A percentile compares a stretch with the other conserved stretches of the same genome.
These are phyloP conservation scores for Apogon hyalosoma DNA, from an alignment of 2,797 vertebrate species.

Conservation along the genomic window DNA sequence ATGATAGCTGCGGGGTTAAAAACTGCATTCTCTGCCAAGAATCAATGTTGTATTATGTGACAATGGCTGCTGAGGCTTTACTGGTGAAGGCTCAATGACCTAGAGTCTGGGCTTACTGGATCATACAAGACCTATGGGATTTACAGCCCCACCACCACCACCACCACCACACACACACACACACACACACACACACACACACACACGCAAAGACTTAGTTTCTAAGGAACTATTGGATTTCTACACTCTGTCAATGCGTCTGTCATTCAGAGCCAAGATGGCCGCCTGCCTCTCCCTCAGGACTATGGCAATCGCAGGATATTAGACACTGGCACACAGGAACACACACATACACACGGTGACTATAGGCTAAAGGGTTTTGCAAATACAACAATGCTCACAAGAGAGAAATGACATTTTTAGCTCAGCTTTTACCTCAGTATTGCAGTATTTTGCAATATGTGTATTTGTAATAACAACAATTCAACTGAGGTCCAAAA, in stretches of 20 bases:
- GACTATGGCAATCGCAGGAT: conserved; percentile 11
- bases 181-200: conserved; percentile 12
- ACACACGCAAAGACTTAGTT: conserved; percentile 9
- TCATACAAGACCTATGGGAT: conserved; percentile 58
- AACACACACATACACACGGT: background rate
- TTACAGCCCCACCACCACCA: no score
- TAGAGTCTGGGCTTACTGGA: conserved; percentile 65
- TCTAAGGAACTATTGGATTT: conserved; percentile 62
- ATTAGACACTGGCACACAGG: conserved; percentile 7
- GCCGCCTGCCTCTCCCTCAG: conserved; percentile 38
- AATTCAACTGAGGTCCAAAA: no score
- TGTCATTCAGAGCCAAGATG: conserved; percentile 52
- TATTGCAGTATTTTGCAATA: no score
- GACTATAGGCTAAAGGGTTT: background rate
- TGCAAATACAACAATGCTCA: background rate
- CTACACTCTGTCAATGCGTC: conserved; percentile 39
- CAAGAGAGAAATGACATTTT: no score
- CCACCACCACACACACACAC: conserved; percentile 4
- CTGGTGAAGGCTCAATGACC: conserved; percentile 65
- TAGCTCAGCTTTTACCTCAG: no score
- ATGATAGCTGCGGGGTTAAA: conserved; percentile 23
- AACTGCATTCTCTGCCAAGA: conserved; percentile 32
- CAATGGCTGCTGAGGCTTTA: conserved; percentile 49
- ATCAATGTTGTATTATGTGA: conserved; percentile 60
- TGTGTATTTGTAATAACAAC: no score